Percentiles rank a stretch among this genome's conserved stretches.
These are phyloP conservation scores for Petrophora chlorosata DNA, from an alignment of 2,888 invertebrate species.

Conservation along the genomic window DNA sequence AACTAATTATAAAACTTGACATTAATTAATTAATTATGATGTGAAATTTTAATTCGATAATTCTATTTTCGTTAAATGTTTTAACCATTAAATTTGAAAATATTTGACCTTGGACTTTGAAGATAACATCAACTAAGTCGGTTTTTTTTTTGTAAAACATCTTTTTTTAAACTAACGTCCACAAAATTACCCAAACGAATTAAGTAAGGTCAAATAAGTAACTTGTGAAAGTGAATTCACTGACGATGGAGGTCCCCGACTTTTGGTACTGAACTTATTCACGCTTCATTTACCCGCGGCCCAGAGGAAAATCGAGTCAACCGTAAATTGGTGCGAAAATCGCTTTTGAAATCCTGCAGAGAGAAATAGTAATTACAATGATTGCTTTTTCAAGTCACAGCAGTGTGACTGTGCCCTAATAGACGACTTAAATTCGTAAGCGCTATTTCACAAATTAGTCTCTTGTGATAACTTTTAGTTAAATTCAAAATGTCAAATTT, in stretches of 20 bases:
- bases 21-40: too few species aligned
- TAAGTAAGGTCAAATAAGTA: slow-evolving; percentile 6
- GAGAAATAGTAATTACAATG: slow-evolving; percentile 34
- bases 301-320: slow-evolving; percentile 21
- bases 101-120: too few species aligned
- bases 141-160: too few species aligned
- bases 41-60: too few species aligned
- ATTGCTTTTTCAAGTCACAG: slow-evolving; percentile 31
- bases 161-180: too few species aligned
- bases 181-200: neutral
- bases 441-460: slow-evolving; percentile 14
- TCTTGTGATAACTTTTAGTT: too few species aligned
- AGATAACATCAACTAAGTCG: too few species aligned
- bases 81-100: too few species aligned
- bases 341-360: slow-evolving; percentile 33
- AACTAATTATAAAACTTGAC: too few species aligned
- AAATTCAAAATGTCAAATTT: too few species aligned
- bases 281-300: slow-evolving; percentile 20
- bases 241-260: slow-evolving; percentile 8
- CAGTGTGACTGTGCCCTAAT: slow-evolving; percentile 14
- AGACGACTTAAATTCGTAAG: slow-evolving; percentile 7
- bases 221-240: slow-evolving; percentile 14
- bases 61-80: too few species aligned
- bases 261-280: slow-evolving; percentile 15
- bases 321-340: slow-evolving; percentile 30